phyloP scores from a whole-genome alignment of 1,140 invertebrate genomes.

The Babylonia areolata region DNA sequence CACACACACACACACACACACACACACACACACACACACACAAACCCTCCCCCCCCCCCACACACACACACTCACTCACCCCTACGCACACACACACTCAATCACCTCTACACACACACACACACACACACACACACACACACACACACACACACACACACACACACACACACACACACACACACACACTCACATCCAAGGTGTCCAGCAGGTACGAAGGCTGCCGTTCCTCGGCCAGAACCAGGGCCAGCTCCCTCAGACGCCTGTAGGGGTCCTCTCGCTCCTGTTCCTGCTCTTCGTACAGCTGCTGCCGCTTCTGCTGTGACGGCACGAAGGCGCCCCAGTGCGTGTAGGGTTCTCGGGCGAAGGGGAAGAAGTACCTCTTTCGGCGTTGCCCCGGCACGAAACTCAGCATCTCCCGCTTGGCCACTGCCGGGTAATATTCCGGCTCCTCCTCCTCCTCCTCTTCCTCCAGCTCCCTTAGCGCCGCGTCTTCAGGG shows the following conservation, averaged over 20 bases:
- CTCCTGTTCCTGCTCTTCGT: background rate
- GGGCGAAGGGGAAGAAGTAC: conserved; percentile 61
- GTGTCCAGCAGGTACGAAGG: conserved; percentile 1
- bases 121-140: too few species aligned
- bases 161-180: too few species aligned
- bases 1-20: too few species aligned
- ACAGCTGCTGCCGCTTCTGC: conserved; percentile 44
- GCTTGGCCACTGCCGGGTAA: conserved; percentile 46
- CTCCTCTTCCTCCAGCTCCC: conserved; percentile 8
- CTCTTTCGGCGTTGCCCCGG: conserved; percentile 52
- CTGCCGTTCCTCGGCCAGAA: conserved; percentile 46
- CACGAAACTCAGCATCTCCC: conserved; percentile 57
- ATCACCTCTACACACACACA: too few species aligned
- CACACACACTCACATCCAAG: conserved; percentile 23
- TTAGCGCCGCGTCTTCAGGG: too few species aligned
- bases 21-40: too few species aligned
- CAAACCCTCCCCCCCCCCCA: too few species aligned
- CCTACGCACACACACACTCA: too few species aligned
- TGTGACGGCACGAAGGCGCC: conserved; percentile 61
- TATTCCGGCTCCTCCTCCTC: conserved; percentile 14
- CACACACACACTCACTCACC: too few species aligned
- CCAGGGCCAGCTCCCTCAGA: conserved; percentile 55
- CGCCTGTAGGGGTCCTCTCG: conserved; percentile 51
- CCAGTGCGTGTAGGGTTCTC: conserved; percentile 63
- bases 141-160: too few species aligned